A percentile compares a stretch with the other conserved stretches of the same genome.
These are phyloP conservation scores for Felis catus DNA, from an alignment of 2,113 vertebrate species.

Conservation along the genomic window DNA sequence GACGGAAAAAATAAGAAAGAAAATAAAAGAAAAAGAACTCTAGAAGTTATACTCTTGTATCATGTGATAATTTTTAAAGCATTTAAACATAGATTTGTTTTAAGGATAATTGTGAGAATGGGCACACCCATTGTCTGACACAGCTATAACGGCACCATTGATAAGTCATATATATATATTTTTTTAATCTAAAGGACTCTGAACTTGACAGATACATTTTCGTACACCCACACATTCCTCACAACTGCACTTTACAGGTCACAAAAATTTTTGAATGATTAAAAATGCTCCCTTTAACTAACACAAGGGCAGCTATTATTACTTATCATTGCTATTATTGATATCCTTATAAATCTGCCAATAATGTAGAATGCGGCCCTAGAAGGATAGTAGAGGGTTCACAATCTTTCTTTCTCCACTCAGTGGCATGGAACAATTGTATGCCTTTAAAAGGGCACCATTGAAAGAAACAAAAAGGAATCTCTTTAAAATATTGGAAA, in stretches of 20 bases:
- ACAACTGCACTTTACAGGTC: constrained; percentile 87
- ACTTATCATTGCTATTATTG: constrained; percentile 67
- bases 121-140: constrained; percentile 78
- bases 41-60: constrained; percentile 75
- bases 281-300: constrained; percentile 74
- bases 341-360: constrained; percentile 62
- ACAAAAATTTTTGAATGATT: constrained; percentile 80
- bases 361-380: neutral
- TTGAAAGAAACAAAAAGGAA: constrained; percentile 18
- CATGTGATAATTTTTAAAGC: constrained; percentile 80
- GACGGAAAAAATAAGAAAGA: constrained; percentile 49
- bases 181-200: constrained; percentile 80
- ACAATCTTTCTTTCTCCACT: constrained; percentile 21
- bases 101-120: constrained; percentile 77
- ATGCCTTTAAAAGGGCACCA: neutral
- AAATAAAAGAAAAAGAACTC: constrained; percentile 66
- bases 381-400: neutral
- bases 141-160: constrained; percentile 80
- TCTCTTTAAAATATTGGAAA: constrained; percentile 40
- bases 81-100: constrained; percentile 79
- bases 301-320: constrained; percentile 72
- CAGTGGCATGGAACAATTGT: neutral
- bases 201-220: constrained; percentile 81
- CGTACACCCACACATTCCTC: constrained; percentile 85
- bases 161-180: constrained; percentile 74